Evolutionary conservation across 2,888 invertebrate species (phyloP), one percentile per base, ranked within the genome.

Genomic region (Lasioglossum leucozonium): DNA sequence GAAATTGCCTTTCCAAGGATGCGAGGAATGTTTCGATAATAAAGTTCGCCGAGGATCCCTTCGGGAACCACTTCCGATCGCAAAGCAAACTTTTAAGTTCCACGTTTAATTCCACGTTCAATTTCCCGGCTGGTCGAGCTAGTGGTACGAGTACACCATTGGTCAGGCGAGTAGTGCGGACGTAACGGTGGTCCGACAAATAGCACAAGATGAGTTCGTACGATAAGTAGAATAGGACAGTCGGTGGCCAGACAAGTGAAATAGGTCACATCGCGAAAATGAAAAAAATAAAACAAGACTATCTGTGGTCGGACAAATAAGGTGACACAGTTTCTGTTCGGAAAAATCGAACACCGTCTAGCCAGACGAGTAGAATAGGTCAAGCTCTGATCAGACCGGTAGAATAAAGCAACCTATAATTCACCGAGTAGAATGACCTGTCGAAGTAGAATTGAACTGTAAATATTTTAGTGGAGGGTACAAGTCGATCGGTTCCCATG

Each of bases 1-100:
- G 74, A 74, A 81, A 69, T 74, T 40, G 13, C 37, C 69, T 69
- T 69, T 18, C 18, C 73, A 11, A 18, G 47, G 22, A 71, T 47
- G n/a, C 37, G 37, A 51, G 34, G 26, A 62, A 51, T 16, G 71
- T 74, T 71, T 62, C 67, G 51, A 42, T 47, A 44, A 73, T 72
- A 34, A 37, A 26, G 40, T 22, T 18, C 30, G 34, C 2, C 0
- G 26, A 13, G 0, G 26, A 58, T 4, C 26, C 26, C 58, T 58
- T 26, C 5, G 26, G 58, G 26, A 26, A 16, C 26, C 0, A 13
- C 13, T 58, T 26, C 5, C 0, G 5, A 18, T 5, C 3, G 13
- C 8, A 34, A 34, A 13, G 34, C 2, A 18, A 18, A 65, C 65
- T 65, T 65, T 65, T 34, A 16, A 65, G 16, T 30, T 58, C 13